phyloP scores from a whole-genome alignment of 92 coral and sea anemone genomes.

The Zoanthus sansibaricus region DNA sequence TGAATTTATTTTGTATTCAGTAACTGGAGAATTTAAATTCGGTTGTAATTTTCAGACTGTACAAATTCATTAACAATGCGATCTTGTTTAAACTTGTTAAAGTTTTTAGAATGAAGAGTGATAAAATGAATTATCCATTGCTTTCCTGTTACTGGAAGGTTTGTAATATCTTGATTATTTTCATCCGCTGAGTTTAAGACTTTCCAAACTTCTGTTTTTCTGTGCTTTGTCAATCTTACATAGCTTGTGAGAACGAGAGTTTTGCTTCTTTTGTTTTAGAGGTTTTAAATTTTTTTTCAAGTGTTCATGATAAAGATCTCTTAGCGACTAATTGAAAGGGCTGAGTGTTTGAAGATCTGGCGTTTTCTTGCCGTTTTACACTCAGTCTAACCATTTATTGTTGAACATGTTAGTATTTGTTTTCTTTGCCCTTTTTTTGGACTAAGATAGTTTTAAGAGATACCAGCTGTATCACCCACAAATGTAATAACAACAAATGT shows the following conservation, averaged over 20 bases:
- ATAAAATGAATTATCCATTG: neutral
- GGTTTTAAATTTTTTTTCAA: neutral
- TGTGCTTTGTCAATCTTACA: neutral
- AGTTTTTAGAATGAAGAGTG: neutral
- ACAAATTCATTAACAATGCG: neutral
- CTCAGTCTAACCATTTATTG: conserved; percentile 30
- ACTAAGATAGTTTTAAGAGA: neutral
- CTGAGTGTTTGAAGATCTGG: conserved; percentile 15
- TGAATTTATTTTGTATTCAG: neutral
- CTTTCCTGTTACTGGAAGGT: conserved; percentile 2
- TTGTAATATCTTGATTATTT: neutral
- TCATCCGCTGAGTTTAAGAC: conserved; percentile 16
- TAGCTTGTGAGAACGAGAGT: neutral
- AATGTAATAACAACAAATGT: too few relatives aligned
- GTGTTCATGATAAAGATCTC: neutral
- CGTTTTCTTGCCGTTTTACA: conserved; percentile 8
- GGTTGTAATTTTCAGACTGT: neutral
- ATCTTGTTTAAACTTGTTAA: neutral
- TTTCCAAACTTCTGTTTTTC: conserved; percentile 4
- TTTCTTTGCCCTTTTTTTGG: neutral
- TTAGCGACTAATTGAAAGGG: neutral
- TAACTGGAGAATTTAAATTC: neutral
- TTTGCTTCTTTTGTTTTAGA: neutral
- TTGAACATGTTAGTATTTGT: neutral
- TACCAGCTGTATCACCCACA: neutral